These are phyloP conservation scores for Sinodicranocentrus sp. DNA, from an alignment of 2,888 invertebrate species.

Conservation along the genomic window DNA sequence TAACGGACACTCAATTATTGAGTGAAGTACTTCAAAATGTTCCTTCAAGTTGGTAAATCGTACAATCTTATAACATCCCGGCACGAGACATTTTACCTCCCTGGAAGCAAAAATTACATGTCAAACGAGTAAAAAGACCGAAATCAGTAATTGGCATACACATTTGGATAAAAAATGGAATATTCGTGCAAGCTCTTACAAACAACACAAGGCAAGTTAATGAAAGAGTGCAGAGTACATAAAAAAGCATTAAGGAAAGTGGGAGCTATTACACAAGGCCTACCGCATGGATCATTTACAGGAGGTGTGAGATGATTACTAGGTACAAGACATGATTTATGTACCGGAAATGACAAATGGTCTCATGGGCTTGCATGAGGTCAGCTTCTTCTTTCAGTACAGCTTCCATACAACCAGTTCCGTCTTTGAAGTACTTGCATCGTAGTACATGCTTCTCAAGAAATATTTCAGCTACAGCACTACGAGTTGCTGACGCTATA, in stretches of 20 bases:
- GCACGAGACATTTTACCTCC: conserved; percentile 72
- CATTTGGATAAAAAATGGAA: neutral
- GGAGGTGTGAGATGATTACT: conserved; percentile 69
- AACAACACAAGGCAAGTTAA: neutral
- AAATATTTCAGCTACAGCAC: conserved; percentile 70
- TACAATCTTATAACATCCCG: conserved; percentile 67
- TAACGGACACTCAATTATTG: conserved; percentile 19
- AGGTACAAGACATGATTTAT: conserved; percentile 64
- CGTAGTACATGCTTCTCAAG: conserved; percentile 71
- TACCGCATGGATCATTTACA: conserved; percentile 65
- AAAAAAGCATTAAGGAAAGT: conserved; percentile 7
- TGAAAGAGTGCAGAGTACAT: neutral
- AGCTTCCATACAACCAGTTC: conserved; percentile 69
- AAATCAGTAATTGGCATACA: conserved; percentile 30
- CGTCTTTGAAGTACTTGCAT: conserved; percentile 68
- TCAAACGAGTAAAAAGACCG: neutral
- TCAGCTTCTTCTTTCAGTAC: conserved; percentile 67
- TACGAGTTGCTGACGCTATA: conserved; percentile 62
- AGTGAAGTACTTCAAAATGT: conserved; percentile 65
- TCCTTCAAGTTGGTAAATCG: conserved; percentile 49
- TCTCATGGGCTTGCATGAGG: conserved; percentile 68
- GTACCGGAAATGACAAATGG: conserved; percentile 72
- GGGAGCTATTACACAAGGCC: conserved; percentile 24
- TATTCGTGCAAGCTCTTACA: too few species aligned
- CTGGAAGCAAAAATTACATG: conserved; percentile 48